Conservation (phyloP, 64 coral and sea anemone species). For the Porites australiensis region DNA sequence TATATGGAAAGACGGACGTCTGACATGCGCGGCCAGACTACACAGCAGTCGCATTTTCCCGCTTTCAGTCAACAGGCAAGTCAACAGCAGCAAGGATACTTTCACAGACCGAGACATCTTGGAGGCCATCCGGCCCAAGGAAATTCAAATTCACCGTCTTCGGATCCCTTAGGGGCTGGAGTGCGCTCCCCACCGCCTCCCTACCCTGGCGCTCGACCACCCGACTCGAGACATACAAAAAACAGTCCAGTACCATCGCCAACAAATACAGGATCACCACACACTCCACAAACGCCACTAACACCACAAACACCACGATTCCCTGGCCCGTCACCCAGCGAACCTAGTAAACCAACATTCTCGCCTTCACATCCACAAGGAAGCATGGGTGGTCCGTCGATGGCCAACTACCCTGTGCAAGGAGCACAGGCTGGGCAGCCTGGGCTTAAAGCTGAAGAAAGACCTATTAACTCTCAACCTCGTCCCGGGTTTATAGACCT, state of each 20-base stretch:
- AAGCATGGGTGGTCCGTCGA: slow-evolving; percentile 26
- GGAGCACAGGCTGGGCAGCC: background rate
- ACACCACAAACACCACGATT: slow-evolving; percentile 91
- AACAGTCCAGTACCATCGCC: slow-evolving; percentile 95
- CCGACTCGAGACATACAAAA: slow-evolving; percentile 52
- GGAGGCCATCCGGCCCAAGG: slow-evolving; percentile 74
- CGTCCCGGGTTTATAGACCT: slow-evolving; percentile 78
- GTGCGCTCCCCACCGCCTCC: slow-evolving; percentile 95
- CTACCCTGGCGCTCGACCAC: slow-evolving; percentile 79
- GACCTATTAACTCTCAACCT: slow-evolving; percentile 37
- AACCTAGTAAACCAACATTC: slow-evolving; percentile 86
- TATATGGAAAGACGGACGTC: slow-evolving; percentile 68
- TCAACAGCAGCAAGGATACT: slow-evolving; percentile 66
- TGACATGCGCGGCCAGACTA: slow-evolving; percentile 63
- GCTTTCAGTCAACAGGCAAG: slow-evolving; percentile 59
- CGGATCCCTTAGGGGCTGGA: slow-evolving; percentile 75
- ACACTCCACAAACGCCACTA: slow-evolving; percentile 93
- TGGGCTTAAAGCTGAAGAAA: slow-evolving; percentile 55
- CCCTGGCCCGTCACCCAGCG: slow-evolving; percentile 77
- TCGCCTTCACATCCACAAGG: slow-evolving; percentile 85
- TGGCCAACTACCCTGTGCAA: slow-evolving; percentile 34
- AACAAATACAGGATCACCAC: slow-evolving; percentile 93
- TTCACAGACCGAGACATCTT: slow-evolving; percentile 77
- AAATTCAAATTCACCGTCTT: slow-evolving; percentile 81
- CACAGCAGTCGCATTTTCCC: slow-evolving; percentile 75